Base-by-base conservation (phyloP, 1,140 invertebrate genomes). In the Conus betulinus region DNA sequence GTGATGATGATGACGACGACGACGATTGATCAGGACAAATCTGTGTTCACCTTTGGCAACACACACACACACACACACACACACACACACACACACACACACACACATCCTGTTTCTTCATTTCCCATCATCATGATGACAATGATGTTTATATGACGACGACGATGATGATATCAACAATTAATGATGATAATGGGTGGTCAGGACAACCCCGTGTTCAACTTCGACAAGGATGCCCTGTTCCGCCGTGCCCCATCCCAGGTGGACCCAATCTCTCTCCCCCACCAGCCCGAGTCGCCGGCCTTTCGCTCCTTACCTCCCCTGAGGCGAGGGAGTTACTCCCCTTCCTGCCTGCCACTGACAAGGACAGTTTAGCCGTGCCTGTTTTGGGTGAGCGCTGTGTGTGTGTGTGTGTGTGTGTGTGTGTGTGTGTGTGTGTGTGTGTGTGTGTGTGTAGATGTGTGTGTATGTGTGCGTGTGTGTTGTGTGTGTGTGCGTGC, bases 191-290 rank as follows among this genome's bases (percentile, higher is more conserved):
- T 17, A 20, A 53, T 23, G n/a, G 27, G 13, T 79, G 5, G 5
- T 10, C 78, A 79, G 78, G 78, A 79, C 78, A 79, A 79, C 78
- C 78, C 78, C 15, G 78, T 20, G 78, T 79, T 79, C 78, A 7
- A n/a, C 27, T 79, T 79, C 78, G 78, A 79, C 78, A 79, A 11
- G 78, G 78, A 15, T 0, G 13, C 25, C 78, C 78, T 79, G 27
- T 79, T 79, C 78, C 79, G 5, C 78, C 78, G 78, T 8, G 78
- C 78, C 51, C 6, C 78, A 11, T 79, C 78, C 23, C 27, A 15
- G 8, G 78, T 79, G 25, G 27, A 79, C 51, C 78, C 27, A n/a
- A 79, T 79, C 78, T 6, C 78, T 10, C 25, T 25, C 7, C 78
- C 78, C 78, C 27, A 15, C 78, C 79, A 25, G 17, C 8, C 78